Percentiles rank a stretch among this genome's conserved stretches.
phyloP scores from a whole-genome alignment of 2,113 vertebrate species.

The Ariopsis seemanni region DNA sequence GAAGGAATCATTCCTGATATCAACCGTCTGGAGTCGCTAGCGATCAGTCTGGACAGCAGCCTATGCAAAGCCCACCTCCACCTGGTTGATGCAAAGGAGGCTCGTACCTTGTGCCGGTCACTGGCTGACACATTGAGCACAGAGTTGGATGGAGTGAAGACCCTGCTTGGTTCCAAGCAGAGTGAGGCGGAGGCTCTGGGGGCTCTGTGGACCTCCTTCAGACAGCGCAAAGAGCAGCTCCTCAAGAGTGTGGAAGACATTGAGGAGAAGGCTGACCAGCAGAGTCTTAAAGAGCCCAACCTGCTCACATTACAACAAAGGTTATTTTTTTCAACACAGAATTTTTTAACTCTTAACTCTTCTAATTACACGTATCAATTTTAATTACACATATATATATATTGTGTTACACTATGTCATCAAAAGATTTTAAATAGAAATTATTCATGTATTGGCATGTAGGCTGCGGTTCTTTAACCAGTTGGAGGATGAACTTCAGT shows the following conservation, averaged over 20 bases:
- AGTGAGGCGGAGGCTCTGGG: constrained; percentile 89
- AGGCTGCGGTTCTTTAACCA: constrained; percentile 90
- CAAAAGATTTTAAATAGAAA: not conserved
- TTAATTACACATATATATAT: not conserved
- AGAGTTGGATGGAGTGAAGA: constrained; percentile 86
- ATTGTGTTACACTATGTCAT: not conserved
- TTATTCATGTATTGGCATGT: constrained; percentile 39
- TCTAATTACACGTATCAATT: not conserved
- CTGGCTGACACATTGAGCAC: constrained; percentile 77
- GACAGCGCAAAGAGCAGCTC: constrained; percentile 82
- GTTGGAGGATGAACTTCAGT: constrained; percentile 90
- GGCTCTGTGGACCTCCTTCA: constrained; percentile 79
- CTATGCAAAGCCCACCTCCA: constrained; percentile 89
- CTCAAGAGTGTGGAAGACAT: constrained; percentile 88
- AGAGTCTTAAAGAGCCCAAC: constrained; percentile 80
- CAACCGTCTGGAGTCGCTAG: constrained; percentile 77
- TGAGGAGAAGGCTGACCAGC: constrained; percentile 86
- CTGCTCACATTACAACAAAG: constrained; percentile 87
- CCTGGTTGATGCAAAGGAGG: constrained; percentile 73
- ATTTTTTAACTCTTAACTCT: not conserved
- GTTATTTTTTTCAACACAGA: constrained; percentile 61
- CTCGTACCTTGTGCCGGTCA: constrained; percentile 82
- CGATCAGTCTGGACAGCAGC: constrained; percentile 80
- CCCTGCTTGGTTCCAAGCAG: constrained; percentile 86
- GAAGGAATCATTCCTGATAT: constrained; percentile 72